Conservation (phyloP, 2,113 vertebrate species). For the Oreochromis spilurus region DNA sequence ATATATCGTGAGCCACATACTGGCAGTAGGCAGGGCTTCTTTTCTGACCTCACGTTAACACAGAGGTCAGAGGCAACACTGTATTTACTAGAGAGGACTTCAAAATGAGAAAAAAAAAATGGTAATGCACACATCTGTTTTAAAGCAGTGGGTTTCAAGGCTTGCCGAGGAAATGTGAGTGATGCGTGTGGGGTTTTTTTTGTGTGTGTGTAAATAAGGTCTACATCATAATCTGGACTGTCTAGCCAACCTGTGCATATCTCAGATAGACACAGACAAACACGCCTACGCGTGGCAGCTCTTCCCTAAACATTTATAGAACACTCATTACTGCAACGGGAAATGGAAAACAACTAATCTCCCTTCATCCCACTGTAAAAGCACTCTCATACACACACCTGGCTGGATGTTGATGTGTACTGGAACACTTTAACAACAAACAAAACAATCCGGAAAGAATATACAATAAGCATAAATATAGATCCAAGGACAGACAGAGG, state of each 20-base stretch:
- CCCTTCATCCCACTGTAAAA: background rate
- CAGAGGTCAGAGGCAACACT: conserved; percentile 20
- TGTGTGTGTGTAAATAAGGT: background rate
- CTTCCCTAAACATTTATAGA: conserved; percentile 54
- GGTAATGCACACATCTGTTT: conserved; percentile 14
- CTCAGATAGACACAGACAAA: conserved; percentile 29
- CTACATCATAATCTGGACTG: background rate
- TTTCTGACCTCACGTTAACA: conserved; percentile 6
- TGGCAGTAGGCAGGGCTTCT: conserved; percentile 3
- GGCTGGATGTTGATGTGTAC: background rate
- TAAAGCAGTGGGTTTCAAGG: background rate
- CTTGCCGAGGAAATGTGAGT: background rate
- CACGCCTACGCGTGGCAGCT: conserved; percentile 25
- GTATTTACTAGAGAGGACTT: background rate
- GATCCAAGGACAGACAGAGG: background rate
- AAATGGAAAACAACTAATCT: conserved; percentile 35
- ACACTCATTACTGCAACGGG: conserved; percentile 23
- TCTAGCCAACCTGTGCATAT: background rate
- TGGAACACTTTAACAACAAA: background rate
- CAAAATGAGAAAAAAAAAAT: background rate
- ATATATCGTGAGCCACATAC: background rate
- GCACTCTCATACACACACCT: conserved; percentile 30
- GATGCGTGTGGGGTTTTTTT: background rate
- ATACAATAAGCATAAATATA: background rate
- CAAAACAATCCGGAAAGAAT: background rate